These are phyloP conservation scores for Sprattus sprattus DNA, from an alignment of 2,113 vertebrate genomes.

Conservation along the genomic window DNA sequence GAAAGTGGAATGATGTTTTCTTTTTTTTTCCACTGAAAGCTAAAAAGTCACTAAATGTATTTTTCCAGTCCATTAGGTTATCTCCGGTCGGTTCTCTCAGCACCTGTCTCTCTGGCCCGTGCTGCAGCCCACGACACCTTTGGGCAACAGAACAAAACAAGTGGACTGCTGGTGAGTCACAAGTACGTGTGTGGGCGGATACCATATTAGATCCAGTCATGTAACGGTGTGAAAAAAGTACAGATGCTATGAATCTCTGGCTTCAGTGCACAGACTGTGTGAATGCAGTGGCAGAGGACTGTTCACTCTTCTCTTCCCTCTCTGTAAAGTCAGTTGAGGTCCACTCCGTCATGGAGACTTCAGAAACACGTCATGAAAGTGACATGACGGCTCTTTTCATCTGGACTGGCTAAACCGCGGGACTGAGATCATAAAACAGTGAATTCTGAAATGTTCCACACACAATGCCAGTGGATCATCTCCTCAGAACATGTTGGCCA, in stretches of 20 bases:
- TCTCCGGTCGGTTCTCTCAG: background rate
- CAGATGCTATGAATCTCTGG: background rate
- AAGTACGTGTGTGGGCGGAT: conserved; percentile 66
- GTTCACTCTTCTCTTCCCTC: background rate
- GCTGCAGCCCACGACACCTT: conserved; percentile 56
- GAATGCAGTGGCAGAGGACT: background rate
- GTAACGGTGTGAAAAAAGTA: conserved; percentile 35
- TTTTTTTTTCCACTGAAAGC: background rate
- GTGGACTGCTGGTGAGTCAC: conserved; percentile 61
- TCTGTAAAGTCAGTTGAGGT: background rate
- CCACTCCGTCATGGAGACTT: background rate
- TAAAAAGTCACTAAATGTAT: background rate
- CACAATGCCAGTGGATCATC: too few species aligned
- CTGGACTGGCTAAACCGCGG: background rate
- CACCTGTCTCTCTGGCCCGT: conserved; percentile 20
- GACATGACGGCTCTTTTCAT: background rate
- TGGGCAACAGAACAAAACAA: conserved; percentile 48
- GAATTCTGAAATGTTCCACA: too few species aligned
- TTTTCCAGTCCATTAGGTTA: background rate
- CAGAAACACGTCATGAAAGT: background rate
- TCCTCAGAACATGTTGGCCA: too few species aligned
- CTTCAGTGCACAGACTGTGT: background rate
- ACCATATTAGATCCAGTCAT: conserved; percentile 63
- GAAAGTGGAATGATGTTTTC: background rate
- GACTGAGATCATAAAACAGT: background rate